Base-by-base conservation (phyloP, 2,797 vertebrate genomes). In the Anomalospiza imberbis region DNA sequence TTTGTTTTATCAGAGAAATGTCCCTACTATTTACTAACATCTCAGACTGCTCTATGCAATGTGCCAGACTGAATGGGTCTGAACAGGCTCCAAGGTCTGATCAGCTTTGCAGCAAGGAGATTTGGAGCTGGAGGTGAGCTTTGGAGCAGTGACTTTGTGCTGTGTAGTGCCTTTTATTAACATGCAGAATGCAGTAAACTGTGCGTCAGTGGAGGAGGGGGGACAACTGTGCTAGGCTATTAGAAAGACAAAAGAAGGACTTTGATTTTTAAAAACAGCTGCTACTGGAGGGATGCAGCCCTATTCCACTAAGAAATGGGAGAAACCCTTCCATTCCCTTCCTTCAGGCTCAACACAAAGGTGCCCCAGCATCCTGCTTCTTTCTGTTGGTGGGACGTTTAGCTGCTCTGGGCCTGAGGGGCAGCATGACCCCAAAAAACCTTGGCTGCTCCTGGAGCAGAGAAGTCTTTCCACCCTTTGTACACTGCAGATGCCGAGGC, bases 11-110 rank as follows among this genome's bases (percentile, higher is more conserved):
- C 31, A 26, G 85, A 89, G 54, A 76, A 91, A 20, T 75, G 78
- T 73, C 45, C 18, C 32, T 66, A 21, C 55, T 54, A 20, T 83
- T 95, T 75, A 17, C 25, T 68, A 57, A 74, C 48, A 42, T 34
- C 68, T 94, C 67, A 73, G 72, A 55, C 72, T 87, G 71, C 62
- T 71, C 95, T 94, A 38, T 67, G 72, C 92, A 91, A 54, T 28
- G 31, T 93, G 73, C 84, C 78, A 90, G 61, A 54, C 66, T 88
- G 88, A 93, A 82, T 65, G 74, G 61, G 42, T 94, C 92, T 94
- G 92, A 95, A 76, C 89, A 88, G 81, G 70, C 81, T 93, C 88
- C 82, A 89, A 93, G 91, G 91, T 89, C 94, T 92, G 92, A 91
- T 73, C 74, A 90, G 80, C 66, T 94, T 85, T 94, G 82, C 81